phyloP scores from a whole-genome alignment of 2,797 vertebrate species.

The Enteromius fasciolatus region DNA sequence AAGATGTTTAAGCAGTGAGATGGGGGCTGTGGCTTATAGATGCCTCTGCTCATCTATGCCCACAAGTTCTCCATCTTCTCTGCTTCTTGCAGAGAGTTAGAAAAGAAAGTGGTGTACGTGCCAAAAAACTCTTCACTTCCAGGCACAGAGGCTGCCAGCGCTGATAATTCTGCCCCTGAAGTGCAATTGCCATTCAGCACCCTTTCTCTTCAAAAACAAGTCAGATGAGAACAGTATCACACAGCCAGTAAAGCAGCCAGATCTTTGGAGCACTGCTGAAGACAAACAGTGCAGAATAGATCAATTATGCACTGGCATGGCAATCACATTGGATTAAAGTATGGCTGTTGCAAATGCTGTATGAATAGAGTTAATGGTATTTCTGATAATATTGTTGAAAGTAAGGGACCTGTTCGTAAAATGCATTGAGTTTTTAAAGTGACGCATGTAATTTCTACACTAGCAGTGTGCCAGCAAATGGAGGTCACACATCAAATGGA shows the following conservation, averaged over 20 bases:
- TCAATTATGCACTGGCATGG: conserved; percentile 63
- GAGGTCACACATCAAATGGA: background rate
- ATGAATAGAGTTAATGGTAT: background rate
- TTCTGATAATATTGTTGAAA: background rate
- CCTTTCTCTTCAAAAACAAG: conserved; percentile 41
- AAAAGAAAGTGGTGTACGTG: conserved; percentile 32
- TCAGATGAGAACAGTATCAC: conserved; percentile 50
- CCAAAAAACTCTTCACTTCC: conserved; percentile 35
- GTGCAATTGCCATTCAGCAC: conserved; percentile 26
- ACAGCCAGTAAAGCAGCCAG: conserved; percentile 40
- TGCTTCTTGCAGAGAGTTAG: conserved; percentile 45
- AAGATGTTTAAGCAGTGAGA: conserved; percentile 60
- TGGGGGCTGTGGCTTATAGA: conserved; percentile 43
- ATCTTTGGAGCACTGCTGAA: conserved; percentile 64
- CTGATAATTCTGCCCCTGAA: conserved; percentile 45
- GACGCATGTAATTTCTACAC: background rate
- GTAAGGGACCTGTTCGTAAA: background rate
- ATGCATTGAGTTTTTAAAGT: background rate
- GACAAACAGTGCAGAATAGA: conserved; percentile 64
- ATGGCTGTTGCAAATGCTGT: conserved; percentile 52
- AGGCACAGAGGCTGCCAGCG: conserved; percentile 33
- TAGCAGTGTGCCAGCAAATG: background rate
- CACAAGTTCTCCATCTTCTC: conserved; percentile 47
- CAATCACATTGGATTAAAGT: conserved; percentile 58
- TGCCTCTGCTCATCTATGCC: conserved; percentile 35